These are phyloP conservation scores for Circaetus cinerascens DNA, from an alignment of 2,113 vertebrate species.

Conservation along the genomic window DNA sequence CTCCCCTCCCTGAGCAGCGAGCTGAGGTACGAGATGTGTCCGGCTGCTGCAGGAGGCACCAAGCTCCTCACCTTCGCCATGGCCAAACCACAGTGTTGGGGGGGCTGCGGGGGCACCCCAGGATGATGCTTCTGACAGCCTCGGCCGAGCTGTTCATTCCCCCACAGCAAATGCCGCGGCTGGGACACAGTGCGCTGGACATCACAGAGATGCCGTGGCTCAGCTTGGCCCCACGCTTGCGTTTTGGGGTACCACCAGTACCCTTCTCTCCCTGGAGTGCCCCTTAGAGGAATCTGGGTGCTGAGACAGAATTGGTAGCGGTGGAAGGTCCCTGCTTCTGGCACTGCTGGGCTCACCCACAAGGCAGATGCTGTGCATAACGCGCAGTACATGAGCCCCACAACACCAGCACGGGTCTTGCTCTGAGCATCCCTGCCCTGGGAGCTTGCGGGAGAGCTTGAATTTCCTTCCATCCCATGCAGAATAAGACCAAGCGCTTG, in stretches of 20 bases:
- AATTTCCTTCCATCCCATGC: background rate
- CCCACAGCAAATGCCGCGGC: background rate
- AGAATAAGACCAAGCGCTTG: background rate
- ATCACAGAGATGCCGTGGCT: background rate
- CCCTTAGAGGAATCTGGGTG: background rate
- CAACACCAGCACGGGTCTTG: accelerated
- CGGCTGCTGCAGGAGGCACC: background rate
- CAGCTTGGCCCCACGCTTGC: accelerated
- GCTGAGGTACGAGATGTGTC: background rate
- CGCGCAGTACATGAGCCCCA: accelerated
- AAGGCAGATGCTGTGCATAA: background rate
- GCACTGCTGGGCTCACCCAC: background rate
- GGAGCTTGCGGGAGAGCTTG: accelerated
- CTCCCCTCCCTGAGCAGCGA: background rate
- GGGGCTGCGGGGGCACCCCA: background rate
- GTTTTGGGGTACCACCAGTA: background rate
- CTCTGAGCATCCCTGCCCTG: background rate
- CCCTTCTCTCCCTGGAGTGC: background rate
- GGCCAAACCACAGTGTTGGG: background rate
- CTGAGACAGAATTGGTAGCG: background rate
- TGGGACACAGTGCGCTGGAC: background rate
- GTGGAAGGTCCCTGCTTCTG: background rate
- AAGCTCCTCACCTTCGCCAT: accelerated
- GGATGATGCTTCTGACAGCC: background rate
- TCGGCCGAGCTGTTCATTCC: background rate